Base-by-base conservation (phyloP, 2,113 vertebrate genomes). In the Chascanopsetta lugubris region DNA sequence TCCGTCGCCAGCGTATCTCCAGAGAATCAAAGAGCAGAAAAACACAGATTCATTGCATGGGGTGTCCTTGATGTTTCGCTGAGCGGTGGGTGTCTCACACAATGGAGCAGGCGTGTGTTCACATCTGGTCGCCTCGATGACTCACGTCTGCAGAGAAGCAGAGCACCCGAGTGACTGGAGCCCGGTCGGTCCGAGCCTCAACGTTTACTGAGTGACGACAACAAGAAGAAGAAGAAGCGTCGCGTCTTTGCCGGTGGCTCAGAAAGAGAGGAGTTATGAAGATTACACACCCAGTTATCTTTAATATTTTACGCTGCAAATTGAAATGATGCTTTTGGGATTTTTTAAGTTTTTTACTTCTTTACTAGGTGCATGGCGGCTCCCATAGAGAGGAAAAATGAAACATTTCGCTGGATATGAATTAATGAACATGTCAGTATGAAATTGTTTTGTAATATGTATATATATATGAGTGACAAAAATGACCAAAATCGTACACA, bases 131-230 rank as follows among this genome's bases (percentile, higher is more conserved):
- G 68, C 61, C 77, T 77, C 73, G 71, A 79, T 86, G 86, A 84
- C 69, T 88, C 80, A 86, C 72, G 61, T 53, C 75, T 74, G 69
- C 76, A 72, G 72, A 64, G 74, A 82, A 32, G 62, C 64, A 74
- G 55, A 71, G 62, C 17, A 72, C 32, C 26, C 46, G 58, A 82
- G 49, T 81, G 82, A 82, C 43, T 82, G 43, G 57, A 71, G 50
- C 34, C 64, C 27, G 50, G 43, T 65, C 61, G 63, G 45, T 38
- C 57, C 30, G 49, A 48, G 30, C n/a, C 61, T 53, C 36, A n/a
- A 26, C 15, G 15, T 53, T 34, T 54, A 43, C 55, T 60, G 9
- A 29, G 29, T 73, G 45, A 79, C 48, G 48, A 72, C 55, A 84
- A 26, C 30, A 24, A 70, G 17, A 61, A 34, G 47, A 84, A 26